Percentiles rank a stretch among this genome's conserved stretches.
phyloP scores from a whole-genome alignment of 2,113 vertebrate genomes.

The Triplophysa rosa region DNA sequence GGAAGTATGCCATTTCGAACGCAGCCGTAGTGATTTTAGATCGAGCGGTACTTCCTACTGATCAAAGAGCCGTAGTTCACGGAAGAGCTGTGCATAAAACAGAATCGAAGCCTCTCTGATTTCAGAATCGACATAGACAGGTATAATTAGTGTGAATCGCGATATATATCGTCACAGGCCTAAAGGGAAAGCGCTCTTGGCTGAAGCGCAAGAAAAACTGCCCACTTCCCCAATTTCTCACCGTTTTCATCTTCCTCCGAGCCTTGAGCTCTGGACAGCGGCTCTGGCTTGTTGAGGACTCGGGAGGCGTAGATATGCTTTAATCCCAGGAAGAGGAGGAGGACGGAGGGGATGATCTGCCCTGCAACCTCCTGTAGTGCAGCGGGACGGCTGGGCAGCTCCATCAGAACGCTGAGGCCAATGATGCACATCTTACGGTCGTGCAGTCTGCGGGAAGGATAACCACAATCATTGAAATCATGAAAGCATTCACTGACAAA shows the following conservation, averaged over 20 bases:
- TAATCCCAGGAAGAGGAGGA: slow-evolving; percentile 93
- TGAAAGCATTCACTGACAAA: no score
- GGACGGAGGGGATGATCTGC: slow-evolving; percentile 91
- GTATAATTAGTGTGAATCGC: no score
- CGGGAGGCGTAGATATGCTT: slow-evolving; percentile 89
- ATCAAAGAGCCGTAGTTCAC: no score
- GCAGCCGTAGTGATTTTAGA: no score
- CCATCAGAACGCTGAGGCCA: slow-evolving; percentile 91
- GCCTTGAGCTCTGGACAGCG: slow-evolving; percentile 71
- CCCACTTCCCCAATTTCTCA: slow-evolving; percentile 60
- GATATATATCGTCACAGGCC: no score
- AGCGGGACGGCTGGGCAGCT: slow-evolving; percentile 84
- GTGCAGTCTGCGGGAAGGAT: slow-evolving; percentile 78
- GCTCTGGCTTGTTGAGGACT: slow-evolving; percentile 80
- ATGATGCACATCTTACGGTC: slow-evolving; percentile 98
- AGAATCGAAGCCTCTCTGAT: no score
- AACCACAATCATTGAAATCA: neutral
- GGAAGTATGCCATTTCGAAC: no score
- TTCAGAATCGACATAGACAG: no score
- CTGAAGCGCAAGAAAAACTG: neutral
- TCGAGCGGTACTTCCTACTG: no score
- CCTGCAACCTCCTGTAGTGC: slow-evolving; percentile 82
- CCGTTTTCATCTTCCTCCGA: slow-evolving; percentile 88
- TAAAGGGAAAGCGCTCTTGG: no score
- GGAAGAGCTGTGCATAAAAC: no score